Base-by-base conservation (phyloP, 2,888 invertebrate species). In the Tetragnatha montana region DNA sequence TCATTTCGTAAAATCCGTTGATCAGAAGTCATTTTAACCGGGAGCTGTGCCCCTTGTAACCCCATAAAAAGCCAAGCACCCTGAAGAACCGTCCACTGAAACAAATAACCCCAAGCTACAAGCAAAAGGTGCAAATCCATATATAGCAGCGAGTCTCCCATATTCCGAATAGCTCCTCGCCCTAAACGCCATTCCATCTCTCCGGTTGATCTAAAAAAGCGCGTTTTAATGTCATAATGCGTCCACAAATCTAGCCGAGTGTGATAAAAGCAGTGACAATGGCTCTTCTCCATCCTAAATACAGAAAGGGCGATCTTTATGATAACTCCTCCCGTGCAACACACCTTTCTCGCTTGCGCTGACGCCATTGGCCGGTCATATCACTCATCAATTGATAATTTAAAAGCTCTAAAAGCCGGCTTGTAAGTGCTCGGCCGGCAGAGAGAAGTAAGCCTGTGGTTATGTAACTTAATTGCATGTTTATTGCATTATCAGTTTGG, bases 401-500 rank as follows among this genome's bases (percentile, higher is more conserved):
- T 89, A 81, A 89, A 89, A 82, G 82, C 89, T 82, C 86, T 82
- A 82, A 86, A 89, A 86, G 60, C 89, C 78, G n/a, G 78, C 74
- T 79, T 81, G 81, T 85, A 89, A 89, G 89, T 81, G 86, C 71
- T 50, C 47, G 81, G 81, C 74, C 89, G 76, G 76, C 78, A 60
- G 81, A 51, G 78, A 86, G 89, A 51, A 81, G 81, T 86, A 86
- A 76, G 89, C 73, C 78, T 73, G 79, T 86, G 82, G 87, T 84
- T 87, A 91, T 86, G 88, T 86, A 86, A 86, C 88, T 91, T 91
- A 87, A 91, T 91, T 91, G 91, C 91, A 84, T 88, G 91, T 91
- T 91, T 91, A 91, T 91, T 91, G 82, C 85, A 88, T 88, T 91
- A 88, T 91, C 88, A 91, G 87, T 91, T 91, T 82, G 85, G 81